Conservation (phyloP, 2,113 vertebrate species). For the Passer domesticus region DNA sequence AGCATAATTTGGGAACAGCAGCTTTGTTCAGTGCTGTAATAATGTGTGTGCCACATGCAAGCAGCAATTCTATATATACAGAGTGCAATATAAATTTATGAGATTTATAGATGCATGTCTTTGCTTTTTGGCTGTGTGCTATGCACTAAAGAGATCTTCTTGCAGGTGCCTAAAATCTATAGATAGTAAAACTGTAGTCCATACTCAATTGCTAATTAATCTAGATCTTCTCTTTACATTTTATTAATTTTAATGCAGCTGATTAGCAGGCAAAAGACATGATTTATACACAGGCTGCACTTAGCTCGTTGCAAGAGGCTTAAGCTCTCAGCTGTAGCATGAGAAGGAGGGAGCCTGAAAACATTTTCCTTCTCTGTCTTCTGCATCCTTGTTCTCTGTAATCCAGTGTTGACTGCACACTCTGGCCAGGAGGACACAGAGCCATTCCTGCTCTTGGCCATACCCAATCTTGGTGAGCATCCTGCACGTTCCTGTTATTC, state of each 20-base stretch:
- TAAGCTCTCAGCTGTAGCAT: background rate
- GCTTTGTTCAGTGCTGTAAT: background rate
- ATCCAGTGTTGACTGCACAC: background rate
- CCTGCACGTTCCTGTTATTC: background rate
- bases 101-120: background rate
- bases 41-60: background rate
- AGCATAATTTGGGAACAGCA: background rate
- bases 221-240: background rate
- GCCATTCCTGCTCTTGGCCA: background rate
- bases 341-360: background rate
- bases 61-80: background rate
- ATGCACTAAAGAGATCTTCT: background rate
- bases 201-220: background rate
- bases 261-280: background rate
- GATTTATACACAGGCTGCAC: background rate
- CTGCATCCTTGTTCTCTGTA: background rate
- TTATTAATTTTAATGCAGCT: constrained; percentile 40
- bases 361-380: background rate
- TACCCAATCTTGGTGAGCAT: background rate
- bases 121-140: background rate
- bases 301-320: background rate
- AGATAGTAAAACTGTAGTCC: constrained; percentile 10
- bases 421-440: background rate
- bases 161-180: background rate
- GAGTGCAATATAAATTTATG: background rate